Percentiles rank a stretch among this genome's conserved stretches.
phyloP scores from a whole-genome alignment of 1,140 invertebrate species.

The Acyrthosiphon pisum region DNA sequence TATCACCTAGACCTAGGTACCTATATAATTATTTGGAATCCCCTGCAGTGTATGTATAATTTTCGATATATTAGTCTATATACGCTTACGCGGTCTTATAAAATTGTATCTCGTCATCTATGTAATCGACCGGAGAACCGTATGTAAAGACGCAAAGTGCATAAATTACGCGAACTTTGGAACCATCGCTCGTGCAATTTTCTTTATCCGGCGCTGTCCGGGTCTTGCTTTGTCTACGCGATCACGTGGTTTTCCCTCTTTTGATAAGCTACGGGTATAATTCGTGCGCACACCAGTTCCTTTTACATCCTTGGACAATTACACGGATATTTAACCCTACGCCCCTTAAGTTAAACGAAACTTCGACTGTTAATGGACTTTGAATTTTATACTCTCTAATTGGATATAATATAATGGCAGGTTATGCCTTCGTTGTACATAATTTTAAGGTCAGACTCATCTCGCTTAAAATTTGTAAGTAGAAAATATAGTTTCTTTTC shows the following conservation, averaged over 20 bases:
- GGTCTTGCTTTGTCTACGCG: not conserved
- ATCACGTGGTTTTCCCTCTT: not conserved
- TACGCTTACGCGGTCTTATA: not conserved
- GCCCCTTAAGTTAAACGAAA: conserved; percentile 35
- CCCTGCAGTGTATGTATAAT: not conserved
- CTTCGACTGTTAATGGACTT: conserved; percentile 53
- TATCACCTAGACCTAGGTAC: no score
- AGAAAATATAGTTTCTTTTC: not conserved
- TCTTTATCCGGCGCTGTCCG: not conserved
- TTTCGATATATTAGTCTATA: not conserved
- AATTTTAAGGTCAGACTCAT: not conserved
- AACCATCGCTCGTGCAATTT: not conserved
- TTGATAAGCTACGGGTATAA: conserved; percentile 18
- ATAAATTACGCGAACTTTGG: not conserved
- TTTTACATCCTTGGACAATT: conserved; percentile 38
- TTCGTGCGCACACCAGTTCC: not conserved
- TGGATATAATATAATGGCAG: conserved; percentile 30
- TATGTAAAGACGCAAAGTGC: not conserved
- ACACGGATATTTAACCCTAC: conserved; percentile 15
- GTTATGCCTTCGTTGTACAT: not conserved
- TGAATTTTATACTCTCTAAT: conserved; percentile 51
- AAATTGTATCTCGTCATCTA: not conserved
- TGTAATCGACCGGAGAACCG: not conserved
- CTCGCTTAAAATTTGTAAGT: not conserved
- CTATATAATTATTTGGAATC: not conserved